These are phyloP conservation scores for Brachyistius frenatus DNA, from an alignment of 2,113 vertebrate species.

Conservation along the genomic window DNA sequence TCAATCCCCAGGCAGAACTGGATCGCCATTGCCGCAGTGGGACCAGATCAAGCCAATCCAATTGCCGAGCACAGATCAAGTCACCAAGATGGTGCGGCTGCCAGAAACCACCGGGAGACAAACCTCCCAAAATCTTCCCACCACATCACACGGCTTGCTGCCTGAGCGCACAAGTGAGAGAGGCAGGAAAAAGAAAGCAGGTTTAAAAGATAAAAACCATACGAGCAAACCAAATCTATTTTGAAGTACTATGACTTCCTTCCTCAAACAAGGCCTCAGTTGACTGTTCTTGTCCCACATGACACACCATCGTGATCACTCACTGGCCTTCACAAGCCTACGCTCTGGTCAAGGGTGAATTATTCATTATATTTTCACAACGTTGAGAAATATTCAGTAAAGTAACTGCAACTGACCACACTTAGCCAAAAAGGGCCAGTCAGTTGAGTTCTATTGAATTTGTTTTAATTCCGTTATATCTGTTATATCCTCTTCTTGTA, in stretches of 20 bases:
- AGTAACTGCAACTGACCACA: conserved; percentile 10
- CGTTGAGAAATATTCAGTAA: conserved; percentile 29
- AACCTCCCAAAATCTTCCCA: conserved; percentile 61
- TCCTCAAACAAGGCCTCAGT: conserved; percentile 54
- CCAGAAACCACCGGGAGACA: conserved; percentile 58
- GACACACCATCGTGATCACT: conserved; percentile 51
- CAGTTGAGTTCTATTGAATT: neutral
- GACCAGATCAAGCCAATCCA: conserved; percentile 65
- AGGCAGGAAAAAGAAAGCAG: conserved; percentile 17
- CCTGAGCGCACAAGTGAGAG: conserved; percentile 6
- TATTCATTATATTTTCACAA: conserved; percentile 38
- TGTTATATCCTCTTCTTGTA: neutral
- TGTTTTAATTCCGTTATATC: neutral
- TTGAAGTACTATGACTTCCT: conserved; percentile 65
- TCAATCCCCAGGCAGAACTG: conserved; percentile 67
- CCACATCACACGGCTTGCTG: conserved; percentile 66
- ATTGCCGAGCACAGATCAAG: conserved; percentile 45
- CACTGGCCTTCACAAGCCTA: conserved; percentile 32
- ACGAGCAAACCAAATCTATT: conserved; percentile 62
- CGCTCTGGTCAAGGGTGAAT: conserved; percentile 22
- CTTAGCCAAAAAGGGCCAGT: neutral
- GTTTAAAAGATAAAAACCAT: conserved; percentile 63
- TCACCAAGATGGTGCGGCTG: conserved; percentile 57
- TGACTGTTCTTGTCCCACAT: conserved; percentile 37
- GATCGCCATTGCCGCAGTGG: conserved; percentile 36